Base-by-base conservation (phyloP, 2,888 invertebrate species). In the Drosophila suboccidentalis region DNA sequence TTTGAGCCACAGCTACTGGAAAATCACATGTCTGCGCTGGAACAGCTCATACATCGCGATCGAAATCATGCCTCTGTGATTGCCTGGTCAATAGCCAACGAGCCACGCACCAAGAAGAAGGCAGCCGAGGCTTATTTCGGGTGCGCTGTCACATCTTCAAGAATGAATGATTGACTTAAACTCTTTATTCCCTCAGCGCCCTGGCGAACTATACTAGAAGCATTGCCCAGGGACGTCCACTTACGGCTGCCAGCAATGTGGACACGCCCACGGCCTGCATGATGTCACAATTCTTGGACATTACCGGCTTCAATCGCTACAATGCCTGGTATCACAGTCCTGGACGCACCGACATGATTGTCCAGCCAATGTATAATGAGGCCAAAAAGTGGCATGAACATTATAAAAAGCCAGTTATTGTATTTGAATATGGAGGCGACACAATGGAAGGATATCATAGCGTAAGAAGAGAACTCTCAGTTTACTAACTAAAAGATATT, bases 41-140 rank as follows among this genome's bases (percentile, higher is more conserved):
- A 95, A 9, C 98, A 99, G 92, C 93, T 99, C 84, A 96, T 98
- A 62, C 94, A 95, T 71, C 94, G 99, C 47, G 99, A 99, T 93
- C 98, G 97, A 91, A 99, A 99, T 93, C 96, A 98, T 83, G 97
- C 99, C 0, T 96, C 97, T 54, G 98, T 98, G 13, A 95, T 99
- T 75, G 96, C 98, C 94, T 99, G 99, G 99, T 99, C 98, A 2
- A 95, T 99, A 61, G 96, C 98, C 34, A 99, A 99, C 93, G 99
- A 99, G 91, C 98, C 99, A 0, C 94, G 96, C 72, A 96, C 97
- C 0, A 93, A 94, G 66, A 93, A 95, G 62, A 90, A 93, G 13
- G 94, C 94, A 38, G 95, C 98, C 0, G 96, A 95, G 66, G 92
- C 93, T 41, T 99, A 99, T 93, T 99, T 97, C 91, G 94, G 94